Evolutionary conservation across 2,888 invertebrate species (phyloP).

Genomic region (Beris morrisii): DNA sequence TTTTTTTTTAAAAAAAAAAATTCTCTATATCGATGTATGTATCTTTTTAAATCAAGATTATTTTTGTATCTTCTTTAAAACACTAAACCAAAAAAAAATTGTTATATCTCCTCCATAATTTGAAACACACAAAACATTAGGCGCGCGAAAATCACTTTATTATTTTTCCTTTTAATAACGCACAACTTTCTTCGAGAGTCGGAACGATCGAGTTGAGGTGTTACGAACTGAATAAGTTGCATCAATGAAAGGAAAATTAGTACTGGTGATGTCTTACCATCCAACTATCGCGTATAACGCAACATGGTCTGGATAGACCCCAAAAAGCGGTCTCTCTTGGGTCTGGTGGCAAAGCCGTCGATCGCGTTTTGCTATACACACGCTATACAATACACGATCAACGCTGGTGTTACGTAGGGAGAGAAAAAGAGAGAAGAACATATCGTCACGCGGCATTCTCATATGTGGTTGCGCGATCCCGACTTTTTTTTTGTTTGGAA

Average conservation of each 20-base stretch:
- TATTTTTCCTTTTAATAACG: background rate
- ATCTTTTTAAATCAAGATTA: no score
- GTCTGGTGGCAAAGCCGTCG: background rate
- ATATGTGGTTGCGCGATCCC: no score
- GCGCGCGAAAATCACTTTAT: no score
- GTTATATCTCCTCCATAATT: no score
- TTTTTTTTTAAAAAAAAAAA: no score
- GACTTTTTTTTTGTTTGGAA: no score
- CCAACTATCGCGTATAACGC: constrained; percentile 7
- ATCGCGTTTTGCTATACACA: constrained; percentile 8
- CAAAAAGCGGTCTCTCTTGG: constrained; percentile 12
- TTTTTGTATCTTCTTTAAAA: no score
- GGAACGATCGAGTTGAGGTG: constrained; percentile 28
- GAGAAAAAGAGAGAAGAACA: no score
- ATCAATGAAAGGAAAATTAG: constrained; percentile 43
- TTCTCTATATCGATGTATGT: background rate
- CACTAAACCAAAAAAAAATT: no score
- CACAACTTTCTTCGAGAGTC: constrained; percentile 26
- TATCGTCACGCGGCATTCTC: no score
- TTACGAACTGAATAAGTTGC: constrained; percentile 37
- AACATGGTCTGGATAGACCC: constrained; percentile 17
- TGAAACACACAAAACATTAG: no score
- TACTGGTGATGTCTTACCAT: constrained; percentile 38
- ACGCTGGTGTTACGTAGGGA: no score
- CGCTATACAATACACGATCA: background rate